Conservation (phyloP, 1,140 invertebrate species). For the Fopius arisanus region DNA sequence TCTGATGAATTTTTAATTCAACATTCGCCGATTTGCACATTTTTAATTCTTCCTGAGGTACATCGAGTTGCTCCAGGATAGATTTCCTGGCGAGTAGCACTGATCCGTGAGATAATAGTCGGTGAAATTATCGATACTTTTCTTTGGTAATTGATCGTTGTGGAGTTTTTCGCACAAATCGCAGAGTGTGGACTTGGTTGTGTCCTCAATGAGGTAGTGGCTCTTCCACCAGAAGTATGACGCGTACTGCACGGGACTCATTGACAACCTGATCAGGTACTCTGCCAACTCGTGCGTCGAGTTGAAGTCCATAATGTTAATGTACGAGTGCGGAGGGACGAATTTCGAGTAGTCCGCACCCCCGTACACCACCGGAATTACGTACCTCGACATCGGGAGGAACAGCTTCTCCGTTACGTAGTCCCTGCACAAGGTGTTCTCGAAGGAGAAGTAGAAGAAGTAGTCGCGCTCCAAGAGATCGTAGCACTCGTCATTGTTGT, state of each 20-base stretch:
- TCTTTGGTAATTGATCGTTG: constrained; percentile 4
- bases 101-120: constrained; percentile 17
- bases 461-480: constrained; percentile 63
- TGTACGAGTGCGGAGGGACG: constrained; percentile 69
- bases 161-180: constrained; percentile 47
- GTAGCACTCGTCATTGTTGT: constrained; percentile 50
- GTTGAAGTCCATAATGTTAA: constrained; percentile 68
- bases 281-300: constrained; percentile 63
- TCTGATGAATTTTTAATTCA: too few species aligned
- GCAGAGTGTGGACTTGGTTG: constrained; percentile 33
- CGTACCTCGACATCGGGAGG: constrained; percentile 45
- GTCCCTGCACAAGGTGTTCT: constrained; percentile 70
- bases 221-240: constrained; percentile 67
- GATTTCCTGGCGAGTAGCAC: neutral
- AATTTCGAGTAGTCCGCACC: constrained; percentile 65
- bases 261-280: constrained; percentile 64
- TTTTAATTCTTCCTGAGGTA: too few species aligned
- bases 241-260: constrained; percentile 57
- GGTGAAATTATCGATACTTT: constrained; percentile 27
- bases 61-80: neutral
- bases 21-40: too few species aligned
- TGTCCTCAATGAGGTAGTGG: constrained; percentile 45
- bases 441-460: constrained; percentile 75
- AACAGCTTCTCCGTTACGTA: constrained; percentile 74
- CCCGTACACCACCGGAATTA: constrained; percentile 68